Evolutionary conservation across 1,140 invertebrate species (phyloP).

Genomic region (Aradophagus sp.): DNA sequence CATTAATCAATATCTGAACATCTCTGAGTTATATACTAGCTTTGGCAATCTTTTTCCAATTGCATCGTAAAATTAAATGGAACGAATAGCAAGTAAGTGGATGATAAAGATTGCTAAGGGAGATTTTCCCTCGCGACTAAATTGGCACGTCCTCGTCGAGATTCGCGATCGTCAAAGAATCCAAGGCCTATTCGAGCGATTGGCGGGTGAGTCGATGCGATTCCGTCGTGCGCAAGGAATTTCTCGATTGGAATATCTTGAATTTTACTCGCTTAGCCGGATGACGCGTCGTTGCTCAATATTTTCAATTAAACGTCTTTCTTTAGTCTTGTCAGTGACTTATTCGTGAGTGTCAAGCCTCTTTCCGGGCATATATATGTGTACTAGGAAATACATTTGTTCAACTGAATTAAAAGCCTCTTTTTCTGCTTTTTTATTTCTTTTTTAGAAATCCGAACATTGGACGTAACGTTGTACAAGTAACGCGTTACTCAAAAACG

Average conservation of each 20-base stretch:
- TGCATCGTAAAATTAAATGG: no score
- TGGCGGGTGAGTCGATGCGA: conserved; percentile 55
- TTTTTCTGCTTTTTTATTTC: no score
- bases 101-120: not conserved
- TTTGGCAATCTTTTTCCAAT: no score
- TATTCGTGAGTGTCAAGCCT: conserved; percentile 32
- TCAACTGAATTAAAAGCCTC: no score
- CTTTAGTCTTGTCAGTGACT: conserved; percentile 18
- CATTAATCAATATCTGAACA: no score
- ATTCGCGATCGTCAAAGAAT: conserved; percentile 43
- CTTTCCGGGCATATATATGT: no score
- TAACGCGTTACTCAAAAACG: no score
- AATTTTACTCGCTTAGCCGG: conserved; percentile 60
- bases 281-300: conserved; percentile 17
- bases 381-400: no score
- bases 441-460: no score
- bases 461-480: no score
- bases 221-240: conserved; percentile 68
- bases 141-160: conserved; percentile 33
- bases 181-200: conserved; percentile 26
- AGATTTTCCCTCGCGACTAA: conserved; percentile 10
- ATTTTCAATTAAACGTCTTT: conserved; percentile 47
- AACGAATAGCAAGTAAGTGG: conserved; percentile 15
- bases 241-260: conserved; percentile 70
- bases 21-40: no score